Percentiles rank a stretch among this genome's conserved stretches.
These are phyloP conservation scores for Archaeoteleia sp. DNA, from an alignment of 2,888 invertebrate genomes.

Conservation along the genomic window DNA sequence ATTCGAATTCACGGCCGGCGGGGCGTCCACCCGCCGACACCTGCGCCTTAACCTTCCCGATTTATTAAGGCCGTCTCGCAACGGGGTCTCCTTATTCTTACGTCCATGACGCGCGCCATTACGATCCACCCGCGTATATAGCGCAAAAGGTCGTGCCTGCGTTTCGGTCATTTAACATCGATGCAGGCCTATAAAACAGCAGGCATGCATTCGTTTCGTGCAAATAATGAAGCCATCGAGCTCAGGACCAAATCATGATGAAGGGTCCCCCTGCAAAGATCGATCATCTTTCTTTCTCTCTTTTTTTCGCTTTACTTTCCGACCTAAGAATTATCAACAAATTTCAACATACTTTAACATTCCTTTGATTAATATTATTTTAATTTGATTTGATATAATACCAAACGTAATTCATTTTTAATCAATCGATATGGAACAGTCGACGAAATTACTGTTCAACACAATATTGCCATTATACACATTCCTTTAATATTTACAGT, in stretches of 20 bases:
- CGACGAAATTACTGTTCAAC: constrained; percentile 1
- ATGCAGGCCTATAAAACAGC: constrained; percentile 64
- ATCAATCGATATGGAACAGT: too few species aligned
- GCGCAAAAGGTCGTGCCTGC: constrained; percentile 50
- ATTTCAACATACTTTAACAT: background rate
- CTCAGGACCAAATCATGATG: constrained; percentile 30
- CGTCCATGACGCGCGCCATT: constrained; percentile 50
- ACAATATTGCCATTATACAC: too few species aligned
- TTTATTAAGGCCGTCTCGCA: constrained; percentile 60
- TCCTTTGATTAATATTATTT: background rate
- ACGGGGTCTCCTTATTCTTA: constrained; percentile 52
- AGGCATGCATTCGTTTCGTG: constrained; percentile 62
- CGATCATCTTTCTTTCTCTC: constrained; percentile 14
- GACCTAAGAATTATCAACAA: background rate
- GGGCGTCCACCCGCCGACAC: constrained; percentile 60
- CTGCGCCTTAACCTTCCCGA: constrained; percentile 59
- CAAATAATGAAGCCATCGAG: constrained; percentile 66
- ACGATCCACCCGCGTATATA: constrained; percentile 57
- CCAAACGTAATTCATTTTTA: too few species aligned
- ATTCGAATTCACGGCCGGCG: constrained; percentile 62
- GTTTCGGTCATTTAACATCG: constrained; percentile 56
- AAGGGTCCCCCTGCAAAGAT: constrained; percentile 28
- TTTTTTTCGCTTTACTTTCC: background rate
- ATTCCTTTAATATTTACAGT: too few species aligned
- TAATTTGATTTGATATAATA: too few species aligned